Conservation (phyloP, 53 echinoderm and acorn worm species). For the Astropecten irregularis region DNA sequence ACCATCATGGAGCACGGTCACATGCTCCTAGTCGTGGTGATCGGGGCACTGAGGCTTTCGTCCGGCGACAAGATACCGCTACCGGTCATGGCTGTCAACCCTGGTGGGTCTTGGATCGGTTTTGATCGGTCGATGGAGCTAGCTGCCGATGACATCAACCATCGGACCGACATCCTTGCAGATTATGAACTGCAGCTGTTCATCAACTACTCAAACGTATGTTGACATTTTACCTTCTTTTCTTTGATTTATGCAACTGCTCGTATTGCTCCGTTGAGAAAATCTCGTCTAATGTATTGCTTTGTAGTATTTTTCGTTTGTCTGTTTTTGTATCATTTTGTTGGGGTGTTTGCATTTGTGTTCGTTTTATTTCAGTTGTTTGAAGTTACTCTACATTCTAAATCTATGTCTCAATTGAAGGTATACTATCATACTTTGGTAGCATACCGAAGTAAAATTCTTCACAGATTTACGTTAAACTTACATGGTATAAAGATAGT, state of each 20-base stretch:
- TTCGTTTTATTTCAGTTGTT: too few relatives aligned
- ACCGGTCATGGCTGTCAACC: constrained; percentile 39
- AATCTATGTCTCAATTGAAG: too few relatives aligned
- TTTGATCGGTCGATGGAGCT: constrained; percentile 61
- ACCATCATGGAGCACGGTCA: neutral
- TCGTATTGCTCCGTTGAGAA: too few relatives aligned
- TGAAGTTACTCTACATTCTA: too few relatives aligned
- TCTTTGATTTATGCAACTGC: neutral
- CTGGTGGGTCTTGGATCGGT: constrained; percentile 63
- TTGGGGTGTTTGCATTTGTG: too few relatives aligned
- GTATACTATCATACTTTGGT: too few relatives aligned
- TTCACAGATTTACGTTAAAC: too few relatives aligned
- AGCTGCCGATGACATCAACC: constrained; percentile 59
- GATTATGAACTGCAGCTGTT: constrained; percentile 65
- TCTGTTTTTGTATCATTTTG: too few relatives aligned
- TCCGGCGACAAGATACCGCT: constrained; percentile 7
- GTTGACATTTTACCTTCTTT: neutral
- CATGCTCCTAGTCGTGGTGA: neutral
- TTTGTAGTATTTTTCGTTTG: too few relatives aligned
- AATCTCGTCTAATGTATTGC: too few relatives aligned
- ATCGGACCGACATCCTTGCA: constrained; percentile 14
- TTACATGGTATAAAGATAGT: too few relatives aligned
- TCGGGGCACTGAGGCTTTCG: neutral
- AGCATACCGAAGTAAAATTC: too few relatives aligned
- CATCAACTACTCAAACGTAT: constrained; percentile 67